Conservation (phyloP, 2,113 vertebrate genomes). For the Irena cyanogastra region DNA sequence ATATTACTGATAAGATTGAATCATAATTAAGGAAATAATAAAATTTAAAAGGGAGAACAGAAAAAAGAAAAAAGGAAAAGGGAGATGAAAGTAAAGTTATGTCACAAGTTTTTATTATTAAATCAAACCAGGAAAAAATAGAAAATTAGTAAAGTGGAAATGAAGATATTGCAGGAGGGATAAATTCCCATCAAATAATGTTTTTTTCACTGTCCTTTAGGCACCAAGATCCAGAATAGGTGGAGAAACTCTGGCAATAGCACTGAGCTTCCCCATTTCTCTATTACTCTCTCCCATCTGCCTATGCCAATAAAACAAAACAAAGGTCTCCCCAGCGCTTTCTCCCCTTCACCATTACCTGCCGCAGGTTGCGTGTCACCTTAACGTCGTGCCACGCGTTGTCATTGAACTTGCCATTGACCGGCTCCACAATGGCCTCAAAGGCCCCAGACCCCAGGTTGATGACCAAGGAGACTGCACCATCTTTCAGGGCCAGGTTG, state of each 20-base stretch:
- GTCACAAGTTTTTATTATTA: slow-evolving; percentile 62
- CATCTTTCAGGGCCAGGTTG: slow-evolving; percentile 96
- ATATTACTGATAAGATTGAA: slow-evolving; percentile 69
- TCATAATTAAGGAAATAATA: slow-evolving; percentile 68
- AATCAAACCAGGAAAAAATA: slow-evolving; percentile 26
- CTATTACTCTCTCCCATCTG: neutral
- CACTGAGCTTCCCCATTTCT: neutral
- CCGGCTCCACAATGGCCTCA: slow-evolving; percentile 96
- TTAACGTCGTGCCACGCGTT: slow-evolving; percentile 98
- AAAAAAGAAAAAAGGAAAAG: slow-evolving; percentile 55
- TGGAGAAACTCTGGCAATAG: neutral
- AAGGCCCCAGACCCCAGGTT: slow-evolving; percentile 98
- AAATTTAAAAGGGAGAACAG: slow-evolving; percentile 35
- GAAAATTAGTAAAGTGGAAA: slow-evolving; percentile 38
- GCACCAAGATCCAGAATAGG: neutral
- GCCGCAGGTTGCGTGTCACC: slow-evolving; percentile 97
- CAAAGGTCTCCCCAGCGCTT: neutral
- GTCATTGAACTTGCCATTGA: slow-evolving; percentile 99
- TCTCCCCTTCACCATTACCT: slow-evolving; percentile 85
- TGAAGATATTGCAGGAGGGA: slow-evolving; percentile 31
- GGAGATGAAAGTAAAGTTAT: slow-evolving; percentile 58
- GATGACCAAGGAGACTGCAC: slow-evolving; percentile 94
- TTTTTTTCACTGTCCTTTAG: neutral
- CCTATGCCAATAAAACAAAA: neutral
- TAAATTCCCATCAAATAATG: neutral